These are phyloP conservation scores for Drosophila ficusphila DNA, from an alignment of 1,140 invertebrate species.

Conservation along the genomic window DNA sequence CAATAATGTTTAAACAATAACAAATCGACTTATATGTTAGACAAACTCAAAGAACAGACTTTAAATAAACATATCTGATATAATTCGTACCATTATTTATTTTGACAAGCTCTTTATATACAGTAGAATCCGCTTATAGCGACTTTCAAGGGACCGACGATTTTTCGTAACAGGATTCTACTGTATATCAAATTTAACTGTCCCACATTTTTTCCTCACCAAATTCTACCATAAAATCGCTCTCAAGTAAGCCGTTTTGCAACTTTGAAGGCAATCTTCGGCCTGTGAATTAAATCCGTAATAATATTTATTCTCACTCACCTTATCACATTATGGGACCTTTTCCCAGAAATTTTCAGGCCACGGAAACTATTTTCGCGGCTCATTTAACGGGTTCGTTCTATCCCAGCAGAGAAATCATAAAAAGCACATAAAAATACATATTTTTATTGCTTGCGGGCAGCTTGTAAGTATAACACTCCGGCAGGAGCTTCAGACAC, in stretches of 20 bases:
- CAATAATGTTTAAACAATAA: no score
- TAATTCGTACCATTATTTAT: no score
- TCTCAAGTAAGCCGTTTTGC: background rate
- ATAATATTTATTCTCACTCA: slow-evolving; percentile 41
- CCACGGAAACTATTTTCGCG: slow-evolving; percentile 82
- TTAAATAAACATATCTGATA: no score
- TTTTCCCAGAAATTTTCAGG: slow-evolving; percentile 61
- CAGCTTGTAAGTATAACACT: slow-evolving; percentile 46
- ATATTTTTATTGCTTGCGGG: slow-evolving; percentile 60
- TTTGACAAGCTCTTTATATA: no score
- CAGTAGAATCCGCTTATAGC: no score
- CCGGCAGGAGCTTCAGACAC: slow-evolving; percentile 29
- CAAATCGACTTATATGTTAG: no score
- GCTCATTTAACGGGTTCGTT: slow-evolving; percentile 73
- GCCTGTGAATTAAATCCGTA: slow-evolving; percentile 6
- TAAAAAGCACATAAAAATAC: slow-evolving; percentile 49
- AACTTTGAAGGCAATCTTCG: slow-evolving; percentile 4
- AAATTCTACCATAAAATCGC: no score
- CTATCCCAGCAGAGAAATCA: slow-evolving; percentile 36
- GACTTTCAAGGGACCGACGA: no score
- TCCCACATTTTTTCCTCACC: background rate
- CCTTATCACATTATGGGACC: slow-evolving; percentile 31
- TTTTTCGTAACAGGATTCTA: no score
- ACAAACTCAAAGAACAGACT: no score
- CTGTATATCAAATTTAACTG: no score